phyloP scores from a whole-genome alignment of 2,113 vertebrate genomes.

The Harpagus bidentatus region DNA sequence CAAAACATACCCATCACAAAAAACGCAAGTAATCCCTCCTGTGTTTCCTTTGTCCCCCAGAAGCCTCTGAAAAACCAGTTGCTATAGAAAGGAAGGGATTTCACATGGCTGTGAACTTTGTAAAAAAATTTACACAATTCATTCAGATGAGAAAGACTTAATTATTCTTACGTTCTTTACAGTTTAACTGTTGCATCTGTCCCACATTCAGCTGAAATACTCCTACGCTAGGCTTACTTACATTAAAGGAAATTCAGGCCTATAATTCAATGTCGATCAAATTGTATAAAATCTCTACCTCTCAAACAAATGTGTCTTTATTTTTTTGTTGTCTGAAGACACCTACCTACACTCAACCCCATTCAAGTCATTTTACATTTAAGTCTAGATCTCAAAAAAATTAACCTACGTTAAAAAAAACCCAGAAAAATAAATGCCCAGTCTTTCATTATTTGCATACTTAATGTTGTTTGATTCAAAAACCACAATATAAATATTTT shows the following conservation, averaged over 20 bases:
- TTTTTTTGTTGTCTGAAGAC: not conserved
- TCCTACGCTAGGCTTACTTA: not conserved
- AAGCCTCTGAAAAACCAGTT: not conserved
- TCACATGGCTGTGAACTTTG: not conserved
- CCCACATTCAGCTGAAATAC: not conserved
- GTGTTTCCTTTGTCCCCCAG: not conserved
- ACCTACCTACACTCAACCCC: not conserved
- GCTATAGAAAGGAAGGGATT: not conserved
- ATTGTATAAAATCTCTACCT: not conserved
- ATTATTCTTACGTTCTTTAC: not conserved
- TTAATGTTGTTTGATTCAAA: slow-evolving; percentile 75
- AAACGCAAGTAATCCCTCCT: not conserved
- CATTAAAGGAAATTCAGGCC: not conserved
- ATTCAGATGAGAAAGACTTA: not conserved
- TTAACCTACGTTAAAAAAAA: not conserved
- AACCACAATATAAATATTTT: slow-evolving; percentile 76
- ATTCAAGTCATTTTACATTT: not conserved
- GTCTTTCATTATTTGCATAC: slow-evolving; percentile 74
- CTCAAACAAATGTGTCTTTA: not conserved
- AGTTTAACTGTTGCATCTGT: not conserved
- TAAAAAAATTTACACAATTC: not conserved
- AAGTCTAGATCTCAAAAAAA: not conserved
- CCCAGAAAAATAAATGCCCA: not conserved
- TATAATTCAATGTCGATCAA: not conserved
- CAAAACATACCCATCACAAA: not conserved